Percentiles rank a stretch among this genome's conserved stretches.
Evolutionary conservation across 1,140 invertebrate genomes (phyloP).

Genomic region (Idris sp.): DNA sequence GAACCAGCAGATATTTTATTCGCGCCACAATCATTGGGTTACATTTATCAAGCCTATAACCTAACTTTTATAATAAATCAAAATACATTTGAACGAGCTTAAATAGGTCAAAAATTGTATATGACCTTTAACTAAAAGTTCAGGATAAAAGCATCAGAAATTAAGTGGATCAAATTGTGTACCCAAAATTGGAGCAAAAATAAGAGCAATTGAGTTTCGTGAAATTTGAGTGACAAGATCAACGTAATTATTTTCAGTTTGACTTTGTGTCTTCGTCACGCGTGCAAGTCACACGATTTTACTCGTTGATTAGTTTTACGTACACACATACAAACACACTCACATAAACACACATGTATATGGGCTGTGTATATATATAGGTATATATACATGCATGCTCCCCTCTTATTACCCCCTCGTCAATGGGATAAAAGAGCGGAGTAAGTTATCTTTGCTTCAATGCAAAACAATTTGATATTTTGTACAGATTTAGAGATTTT

Average conservation of each 20-base stretch:
- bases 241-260: constrained; percentile 10
- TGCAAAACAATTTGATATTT: too few species aligned
- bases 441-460: background rate
- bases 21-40: constrained; percentile 25
- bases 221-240: background rate
- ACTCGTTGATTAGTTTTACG: constrained; percentile 30
- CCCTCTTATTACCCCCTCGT: constrained; percentile 22
- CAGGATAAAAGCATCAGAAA: too few species aligned
- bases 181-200: background rate
- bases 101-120: too few species aligned
- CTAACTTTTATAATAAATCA: constrained; percentile 13
- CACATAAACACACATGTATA: too few species aligned
- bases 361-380: too few species aligned
- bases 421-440: constrained; percentile 37
- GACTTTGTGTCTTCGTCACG: constrained; percentile 10
- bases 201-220: too few species aligned
- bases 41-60: constrained; percentile 13
- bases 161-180: too few species aligned
- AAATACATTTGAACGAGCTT: too few species aligned
- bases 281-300: constrained; percentile 7
- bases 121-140: too few species aligned
- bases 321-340: too few species aligned
- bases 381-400: constrained; percentile 50
- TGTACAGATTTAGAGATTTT: too few species aligned
- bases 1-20: constrained; percentile 20